phyloP scores from a whole-genome alignment of 2,797 vertebrate species.

The Coilia nasus region DNA sequence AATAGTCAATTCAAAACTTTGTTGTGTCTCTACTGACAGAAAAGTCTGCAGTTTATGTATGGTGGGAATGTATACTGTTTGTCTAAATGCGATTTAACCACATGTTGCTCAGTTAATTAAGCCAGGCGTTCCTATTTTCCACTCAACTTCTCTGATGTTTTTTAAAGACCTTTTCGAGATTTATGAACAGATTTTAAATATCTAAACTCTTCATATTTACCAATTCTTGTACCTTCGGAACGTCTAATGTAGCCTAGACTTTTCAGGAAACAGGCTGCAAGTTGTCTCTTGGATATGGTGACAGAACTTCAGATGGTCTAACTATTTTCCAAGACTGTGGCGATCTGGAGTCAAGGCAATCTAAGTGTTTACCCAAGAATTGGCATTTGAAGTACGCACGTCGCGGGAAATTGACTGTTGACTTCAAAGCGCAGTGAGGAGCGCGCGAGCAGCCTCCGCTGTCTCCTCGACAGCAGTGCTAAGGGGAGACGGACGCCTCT shows the following conservation, averaged over 20 bases:
- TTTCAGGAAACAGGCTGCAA: constrained; percentile 27
- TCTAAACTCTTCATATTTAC: not conserved
- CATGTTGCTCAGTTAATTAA: not conserved
- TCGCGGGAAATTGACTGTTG: not conserved
- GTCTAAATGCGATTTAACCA: not conserved
- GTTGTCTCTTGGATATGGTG: constrained; percentile 17
- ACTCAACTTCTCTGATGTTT: not conserved
- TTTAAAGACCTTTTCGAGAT: too few relatives aligned
- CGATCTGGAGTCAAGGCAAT: constrained; percentile 37
- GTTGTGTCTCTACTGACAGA: not conserved
- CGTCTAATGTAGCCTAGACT: constrained; percentile 38
- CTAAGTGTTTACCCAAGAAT: constrained; percentile 37
- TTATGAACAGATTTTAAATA: not conserved
- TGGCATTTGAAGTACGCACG: constrained; percentile 33
- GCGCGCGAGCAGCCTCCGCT: constrained; percentile 58
- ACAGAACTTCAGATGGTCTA: constrained; percentile 44
- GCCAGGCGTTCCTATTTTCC: not conserved
- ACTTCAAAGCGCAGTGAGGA: not conserved
- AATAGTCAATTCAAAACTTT: not conserved
- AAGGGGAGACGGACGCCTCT: constrained; percentile 65
- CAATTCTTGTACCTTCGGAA: not conserved
- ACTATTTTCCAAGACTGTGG: constrained; percentile 28
- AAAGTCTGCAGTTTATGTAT: not conserved
- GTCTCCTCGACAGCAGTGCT: constrained; percentile 63
- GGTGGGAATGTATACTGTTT: not conserved